Evolutionary conservation across 2,797 vertebrate species (phyloP), one percentile per base, ranked within the genome.

Genomic region (Amazona finschi): DNA sequence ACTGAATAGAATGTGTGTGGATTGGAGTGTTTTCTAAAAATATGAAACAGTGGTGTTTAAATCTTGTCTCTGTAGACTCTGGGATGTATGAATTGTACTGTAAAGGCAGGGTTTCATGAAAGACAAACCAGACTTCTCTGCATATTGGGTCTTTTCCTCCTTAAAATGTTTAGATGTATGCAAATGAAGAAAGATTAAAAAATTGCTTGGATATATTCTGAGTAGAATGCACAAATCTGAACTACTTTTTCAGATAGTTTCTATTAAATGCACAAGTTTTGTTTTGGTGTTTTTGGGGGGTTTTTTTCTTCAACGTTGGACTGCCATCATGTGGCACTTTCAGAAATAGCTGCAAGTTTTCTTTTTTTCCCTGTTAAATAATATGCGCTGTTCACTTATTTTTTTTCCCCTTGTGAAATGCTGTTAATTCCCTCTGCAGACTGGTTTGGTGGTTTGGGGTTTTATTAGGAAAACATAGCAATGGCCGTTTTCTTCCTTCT

Each of bases 291-390:
- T n/a, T 41, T 52, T 31, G 1, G 50, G 16, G 5, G 38, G 41
- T 22, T 18, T 15, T 61, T 49, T 33, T 66, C 33, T 5, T 9
- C 12, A 8, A 14, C 62, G 43, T 61, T 94, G 49, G 53, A 73
- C 87, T 95, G 94, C 95, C 93, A 93, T 85, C 96, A 11, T 85
- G 92, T 89, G 90, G 84, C 17, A 43, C 6, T 52, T 67, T 46
- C 10, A 55, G 66, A 76, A 66, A 74, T 43, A 28, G 2, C 20
- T 27, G 18, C 16, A 49, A 8, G 7, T 9, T 81, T 39, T 28
- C 8, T 49, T 65, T 70, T 50, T 67, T 65, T n/a, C 6, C 24
- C 9, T 76, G 12, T 49, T 73, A 57, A 72, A 11, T 33, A 41
- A 38, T 31, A 31, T 11, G 20, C 30, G 17, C 22, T 69, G 5